phyloP scores from a whole-genome alignment of 2,113 vertebrate species.

The Arizona elegans region DNA sequence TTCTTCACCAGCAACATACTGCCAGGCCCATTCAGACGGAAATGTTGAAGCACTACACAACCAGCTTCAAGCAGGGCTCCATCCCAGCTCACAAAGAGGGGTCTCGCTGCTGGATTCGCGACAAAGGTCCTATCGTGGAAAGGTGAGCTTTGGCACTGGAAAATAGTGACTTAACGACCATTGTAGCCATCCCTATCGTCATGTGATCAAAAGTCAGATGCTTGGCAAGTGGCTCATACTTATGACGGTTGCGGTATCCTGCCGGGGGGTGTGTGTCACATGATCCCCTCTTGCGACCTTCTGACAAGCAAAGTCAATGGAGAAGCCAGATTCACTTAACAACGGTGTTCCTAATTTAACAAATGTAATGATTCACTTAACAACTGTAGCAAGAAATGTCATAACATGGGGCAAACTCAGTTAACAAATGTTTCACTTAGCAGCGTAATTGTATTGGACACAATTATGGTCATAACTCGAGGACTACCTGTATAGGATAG shows the following conservation, averaged over 20 bases:
- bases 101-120: conserved; percentile 88
- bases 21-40: conserved; percentile 80
- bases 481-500: neutral
- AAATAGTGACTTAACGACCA: neutral
- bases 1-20: conserved; percentile 68
- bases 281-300: neutral
- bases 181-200: neutral
- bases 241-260: neutral
- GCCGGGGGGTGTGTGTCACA: neutral
- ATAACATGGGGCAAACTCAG: too few species aligned
- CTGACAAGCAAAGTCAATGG: neutral
- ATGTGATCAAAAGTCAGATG: neutral
- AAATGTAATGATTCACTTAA: neutral
- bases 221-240: neutral
- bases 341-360: neutral
- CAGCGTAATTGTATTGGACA: neutral
- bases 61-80: conserved; percentile 84
- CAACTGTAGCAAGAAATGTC: neutral
- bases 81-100: conserved; percentile 86
- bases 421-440: neutral
- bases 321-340: neutral
- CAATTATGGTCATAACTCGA: neutral
- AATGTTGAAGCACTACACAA: conserved; percentile 82
- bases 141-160: conserved; percentile 68
- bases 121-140: conserved; percentile 90